Base-by-base conservation (phyloP, 1,140 invertebrate species). In the Pentalonia nigronervosa region DNA sequence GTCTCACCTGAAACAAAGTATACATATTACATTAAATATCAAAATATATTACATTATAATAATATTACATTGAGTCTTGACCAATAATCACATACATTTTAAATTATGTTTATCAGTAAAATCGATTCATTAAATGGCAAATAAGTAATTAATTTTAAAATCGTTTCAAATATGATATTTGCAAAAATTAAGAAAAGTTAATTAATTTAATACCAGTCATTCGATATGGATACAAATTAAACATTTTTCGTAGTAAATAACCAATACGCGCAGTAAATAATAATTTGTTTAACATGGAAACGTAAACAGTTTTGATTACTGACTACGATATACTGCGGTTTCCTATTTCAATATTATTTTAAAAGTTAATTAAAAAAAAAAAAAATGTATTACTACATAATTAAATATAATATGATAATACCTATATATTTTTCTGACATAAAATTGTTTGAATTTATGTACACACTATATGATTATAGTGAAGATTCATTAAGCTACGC, bases 1-100 rank as follows among this genome's bases (percentile, higher is more conserved):
- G 7, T 7, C 47, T 53, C 48, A 89, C 87, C 87, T 89, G 48
- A 89, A 89, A 89, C n/a, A 89, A 36, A 88, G 41, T 41, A 45
- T 25, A 86, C 25, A 45, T 86, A 86, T n/a, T 76, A 76, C 6
- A 76, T 76, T 76, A 76, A 34, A 20, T 76, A n/a, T 67, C 1
- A n/a, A 2, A 25, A 2, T 17, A 53, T 53, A 53, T 7, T 21
- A 47, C 8, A 41, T 41, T 2, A 41, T 41, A 41, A 41, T 48
- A 53, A 67, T n/a, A 67, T n/a, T 67, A 67, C 30, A 6, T n/a
- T 67, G 11, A 76, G n/a, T 4, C 30, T n/a, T 20, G 0, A 34
- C 1, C 4, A 17, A n/a, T 9, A 34, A 20, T 6, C 60, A 76
- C 6, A n/a, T n/a, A 67, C 9, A 17, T 2, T 17, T 14, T 60